Evolutionary conservation across 2,797 vertebrate genomes (phyloP), one percentile per base, ranked within the genome.

Genomic region (Odontamblyopus rebecca): DNA sequence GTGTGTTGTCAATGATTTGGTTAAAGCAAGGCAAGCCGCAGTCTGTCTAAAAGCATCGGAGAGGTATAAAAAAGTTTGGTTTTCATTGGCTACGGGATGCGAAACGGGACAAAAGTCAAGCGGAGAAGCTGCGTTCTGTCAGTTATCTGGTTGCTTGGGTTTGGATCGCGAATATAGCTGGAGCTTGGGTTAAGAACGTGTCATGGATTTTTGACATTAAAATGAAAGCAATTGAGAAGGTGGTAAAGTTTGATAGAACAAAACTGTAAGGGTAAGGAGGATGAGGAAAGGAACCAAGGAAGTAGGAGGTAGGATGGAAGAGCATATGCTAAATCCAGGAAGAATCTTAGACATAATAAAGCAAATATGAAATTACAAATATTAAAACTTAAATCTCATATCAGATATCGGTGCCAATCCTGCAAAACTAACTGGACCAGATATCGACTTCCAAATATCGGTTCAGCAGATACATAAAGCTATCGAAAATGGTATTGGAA

Each of bases 201-300:
- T 83, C 89, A 89, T 87, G 77, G 80, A 84, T 88, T 92, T 91
- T 86, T 90, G 90, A 92, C 91, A 86, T 15, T 48, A 91, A 92
- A 35, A 4, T 61, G 60, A 11, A 61, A 1, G 60, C 3, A 38
- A 61, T n/a, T 35, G 32, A 61, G 60, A 61, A 61, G 8, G 18
- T 4, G 18, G 19, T 61, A 11, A 61, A 19, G 30, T 32, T 32
- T 3, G 16, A 35, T 1, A 30, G 15, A 30, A 16, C 1, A 18
- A 16, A 30, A 57, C 3, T 27, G 2, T 57, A 61, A 30, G 59
- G 6, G 7, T 35, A 35, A 35, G 32, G 32, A 35, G 15, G 16
- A 32, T 2, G 15, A 61, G 29, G 59, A 32, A 61, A 61, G 13
- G 2, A 61, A 13, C 26, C 19, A 26, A 57, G 54, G 54, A 53